Percentiles rank a stretch among this genome's conserved stretches.
phyloP scores from a whole-genome alignment of 2,888 invertebrate genomes.

The Troilus luridus region DNA sequence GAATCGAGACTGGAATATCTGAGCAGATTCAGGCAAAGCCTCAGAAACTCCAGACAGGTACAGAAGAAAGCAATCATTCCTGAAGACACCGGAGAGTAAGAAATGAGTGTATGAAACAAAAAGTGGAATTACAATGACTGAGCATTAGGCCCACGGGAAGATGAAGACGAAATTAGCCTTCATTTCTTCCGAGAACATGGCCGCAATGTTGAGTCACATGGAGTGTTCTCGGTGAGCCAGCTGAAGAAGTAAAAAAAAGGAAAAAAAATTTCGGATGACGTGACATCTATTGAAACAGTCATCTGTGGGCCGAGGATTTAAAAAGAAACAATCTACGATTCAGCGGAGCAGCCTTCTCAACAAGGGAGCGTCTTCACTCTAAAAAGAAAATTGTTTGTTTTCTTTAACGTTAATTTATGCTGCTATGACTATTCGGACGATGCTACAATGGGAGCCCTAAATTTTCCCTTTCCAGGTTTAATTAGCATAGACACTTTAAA shows the following conservation, averaged over 20 bases:
- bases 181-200: conserved; percentile 29
- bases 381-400: too few relatives aligned
- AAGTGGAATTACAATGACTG: neutral
- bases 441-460: too few relatives aligned
- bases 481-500: too few relatives aligned
- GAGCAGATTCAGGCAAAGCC: neutral
- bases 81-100: neutral
- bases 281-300: conserved; percentile 13
- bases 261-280: neutral
- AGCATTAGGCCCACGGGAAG: conserved; percentile 42
- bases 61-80: neutral
- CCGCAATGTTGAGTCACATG: conserved; percentile 33
- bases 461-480: too few relatives aligned
- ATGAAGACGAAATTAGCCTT: conserved; percentile 30
- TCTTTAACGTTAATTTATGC: too few relatives aligned
- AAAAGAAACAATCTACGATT: neutral
- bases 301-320: neutral
- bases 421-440: too few relatives aligned
- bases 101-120: conserved; percentile 15
- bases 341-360: neutral
- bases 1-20: neutral
- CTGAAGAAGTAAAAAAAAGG: neutral
- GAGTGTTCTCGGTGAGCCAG: conserved; percentile 3
- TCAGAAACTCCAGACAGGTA: neutral
- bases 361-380: too few relatives aligned